Evolutionary conservation across 2,113 vertebrate species (phyloP), one percentile per base, ranked within the genome.

Genomic region (Protomyctophum bolini): DNA sequence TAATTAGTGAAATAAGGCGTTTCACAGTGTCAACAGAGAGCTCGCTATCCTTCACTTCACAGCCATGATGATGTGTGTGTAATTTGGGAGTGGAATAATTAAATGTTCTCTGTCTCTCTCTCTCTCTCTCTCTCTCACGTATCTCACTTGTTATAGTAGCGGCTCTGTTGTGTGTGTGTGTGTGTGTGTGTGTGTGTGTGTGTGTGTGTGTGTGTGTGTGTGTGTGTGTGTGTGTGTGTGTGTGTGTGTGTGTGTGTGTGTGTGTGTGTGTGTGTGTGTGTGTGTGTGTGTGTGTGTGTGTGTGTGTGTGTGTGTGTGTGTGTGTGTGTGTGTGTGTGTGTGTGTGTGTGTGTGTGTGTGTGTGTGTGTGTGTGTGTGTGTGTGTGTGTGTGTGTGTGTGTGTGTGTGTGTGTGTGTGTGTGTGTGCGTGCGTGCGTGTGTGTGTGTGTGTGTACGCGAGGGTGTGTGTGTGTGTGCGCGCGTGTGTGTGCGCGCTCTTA

Each of bases 1-100:
- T 88, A 80, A 87, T 88, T 86, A 82, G 72, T 73, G 73, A 82
- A 86, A 88, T 88, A 73, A 72, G 68, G 75, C 78, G 71, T 80
- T 84, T 63, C 10, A 61, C 72, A 58, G 69, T 66, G 80, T 81
- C 79, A 89, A 86, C 80, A 83, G 68, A 52, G 71, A 72, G 70
- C 33, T 2, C 2, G 33, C 67, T 63, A n/a, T n/a, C 58, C 49
- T 21, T 63, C 76, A 76, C 51, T 66, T 61, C 10, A 73, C 47
- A 58, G 10, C 21, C 21, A 21, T 73, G 62, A 82, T 58, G 15
- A 58, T 50, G 75, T 48, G 66, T 68, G 68, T 64, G 33, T 87
- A 50, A 89, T 85, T 86, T 76, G 50, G 58, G 51, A 63, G 66
- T 28, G 61, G 28, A 79, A 64, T 76, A 83, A 84, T 77, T 60